Evolutionary conservation across 1,140 invertebrate species (phyloP).

Genomic region (Panagrolaimus sp.): DNA sequence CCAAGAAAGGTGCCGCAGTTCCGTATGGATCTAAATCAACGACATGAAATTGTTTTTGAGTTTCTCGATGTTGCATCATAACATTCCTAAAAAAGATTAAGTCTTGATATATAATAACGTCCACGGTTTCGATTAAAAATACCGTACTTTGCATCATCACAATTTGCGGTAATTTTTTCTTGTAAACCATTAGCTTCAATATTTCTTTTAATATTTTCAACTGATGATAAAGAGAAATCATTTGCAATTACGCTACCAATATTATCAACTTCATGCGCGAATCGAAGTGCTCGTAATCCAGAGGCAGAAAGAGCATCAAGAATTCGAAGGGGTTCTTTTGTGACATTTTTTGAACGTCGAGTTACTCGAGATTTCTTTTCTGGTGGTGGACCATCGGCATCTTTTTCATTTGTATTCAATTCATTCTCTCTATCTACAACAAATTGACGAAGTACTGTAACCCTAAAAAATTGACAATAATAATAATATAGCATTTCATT

Average conservation of each 20-base stretch:
- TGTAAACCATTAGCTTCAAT: constrained; percentile 73
- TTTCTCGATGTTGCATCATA: constrained; percentile 73
- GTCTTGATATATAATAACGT: too few species aligned
- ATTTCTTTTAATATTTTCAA: constrained; percentile 78
- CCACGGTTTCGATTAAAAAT: constrained; percentile 32
- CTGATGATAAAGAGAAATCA: constrained; percentile 81
- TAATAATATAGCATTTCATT: too few species aligned
- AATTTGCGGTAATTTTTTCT: constrained; percentile 70
- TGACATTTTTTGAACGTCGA: constrained; percentile 24
- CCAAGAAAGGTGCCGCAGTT: constrained; percentile 73
- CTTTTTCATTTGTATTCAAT: neutral
- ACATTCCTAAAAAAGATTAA: constrained; percentile 67
- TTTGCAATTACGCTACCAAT: constrained; percentile 79
- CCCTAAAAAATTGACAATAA: neutral
- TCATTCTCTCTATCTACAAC: neutral
- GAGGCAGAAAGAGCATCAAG: constrained; percentile 90
- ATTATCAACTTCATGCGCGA: constrained; percentile 83
- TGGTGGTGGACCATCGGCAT: constrained; percentile 26
- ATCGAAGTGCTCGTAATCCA: constrained; percentile 86
- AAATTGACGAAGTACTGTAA: constrained; percentile 1
- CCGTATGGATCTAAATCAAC: constrained; percentile 97
- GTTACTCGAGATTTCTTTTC: constrained; percentile 29
- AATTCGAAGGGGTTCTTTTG: constrained; percentile 62
- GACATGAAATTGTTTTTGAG: constrained; percentile 73
- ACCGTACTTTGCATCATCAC: constrained; percentile 79